A percentile compares a stretch with the other conserved stretches of the same genome.
phyloP scores from a whole-genome alignment of 2,113 vertebrate species.

The Scortum barcoo region DNA sequence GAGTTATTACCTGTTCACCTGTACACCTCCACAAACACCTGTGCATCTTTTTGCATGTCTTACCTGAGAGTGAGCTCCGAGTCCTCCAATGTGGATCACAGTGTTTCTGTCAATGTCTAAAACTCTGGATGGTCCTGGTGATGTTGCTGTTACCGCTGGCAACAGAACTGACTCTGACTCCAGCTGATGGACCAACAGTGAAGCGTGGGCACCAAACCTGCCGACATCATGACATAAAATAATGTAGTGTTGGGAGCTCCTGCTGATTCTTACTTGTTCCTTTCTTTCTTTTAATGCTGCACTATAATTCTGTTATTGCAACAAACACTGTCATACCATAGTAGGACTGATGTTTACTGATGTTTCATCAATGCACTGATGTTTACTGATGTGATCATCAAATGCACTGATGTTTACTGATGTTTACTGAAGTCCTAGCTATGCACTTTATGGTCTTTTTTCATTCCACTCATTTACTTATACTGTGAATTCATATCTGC shows the following conservation, averaged over 20 bases:
- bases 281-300: too few species aligned
- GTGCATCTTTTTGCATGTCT: background rate
- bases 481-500: too few species aligned
- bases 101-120: constrained; percentile 90
- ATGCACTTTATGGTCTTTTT: too few species aligned
- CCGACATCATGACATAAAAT: background rate
- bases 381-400: too few species aligned
- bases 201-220: constrained; percentile 90
- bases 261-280: background rate
- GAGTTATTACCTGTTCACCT: background rate
- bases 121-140: constrained; percentile 85
- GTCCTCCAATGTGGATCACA: constrained; percentile 89
- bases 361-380: too few species aligned
- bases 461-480: too few species aligned
- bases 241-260: background rate
- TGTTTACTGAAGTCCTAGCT: too few species aligned
- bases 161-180: constrained; percentile 82
- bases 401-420: too few species aligned
- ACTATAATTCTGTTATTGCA: too few species aligned
- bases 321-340: too few species aligned
- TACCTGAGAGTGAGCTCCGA: constrained; percentile 90
- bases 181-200: constrained; percentile 89
- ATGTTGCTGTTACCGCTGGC: constrained; percentile 78
- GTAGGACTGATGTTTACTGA: too few species aligned
- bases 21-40: background rate